These are phyloP conservation scores for Drosophila anomalata DNA, from an alignment of 2,888 invertebrate genomes.

Conservation along the genomic window DNA sequence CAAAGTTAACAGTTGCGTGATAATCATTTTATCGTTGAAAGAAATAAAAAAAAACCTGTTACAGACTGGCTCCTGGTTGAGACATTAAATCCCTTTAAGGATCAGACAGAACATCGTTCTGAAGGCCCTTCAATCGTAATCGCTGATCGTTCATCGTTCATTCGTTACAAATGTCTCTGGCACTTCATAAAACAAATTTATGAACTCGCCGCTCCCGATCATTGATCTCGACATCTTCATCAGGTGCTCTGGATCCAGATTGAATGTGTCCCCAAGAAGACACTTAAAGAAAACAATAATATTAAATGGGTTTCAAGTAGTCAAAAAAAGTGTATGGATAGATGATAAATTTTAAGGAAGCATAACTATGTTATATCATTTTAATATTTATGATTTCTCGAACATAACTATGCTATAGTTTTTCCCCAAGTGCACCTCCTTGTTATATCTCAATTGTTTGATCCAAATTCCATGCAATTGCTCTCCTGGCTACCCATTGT, in stretches of 20 bases:
- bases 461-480: conserved; percentile 75
- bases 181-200: conserved; percentile 81
- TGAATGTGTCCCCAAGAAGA: conserved; percentile 30
- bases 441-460: conserved; percentile 78
- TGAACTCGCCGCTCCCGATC: conserved; percentile 76
- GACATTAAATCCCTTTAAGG: conserved; percentile 19
- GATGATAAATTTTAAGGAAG: no score
- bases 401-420: neutral
- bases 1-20: conserved; percentile 60
- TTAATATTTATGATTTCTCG: neutral
- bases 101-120: conserved; percentile 1
- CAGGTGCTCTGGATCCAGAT: conserved; percentile 62
- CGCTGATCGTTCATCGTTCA: conserved; percentile 62
- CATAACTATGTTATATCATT: no score
- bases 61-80: neutral
- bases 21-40: conserved; percentile 23
- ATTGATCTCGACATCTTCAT: conserved; percentile 80
- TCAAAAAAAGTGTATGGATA: neutral
- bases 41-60: neutral
- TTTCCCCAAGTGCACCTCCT: conserved; percentile 37
- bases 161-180: conserved; percentile 80
- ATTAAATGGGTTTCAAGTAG: conserved; percentile 8
- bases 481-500: conserved; percentile 79
- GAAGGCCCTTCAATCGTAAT: conserved; percentile 51
- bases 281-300: conserved; percentile 24